phyloP scores from a whole-genome alignment of 2,113 vertebrate species.

The Cygnus buccinator region DNA sequence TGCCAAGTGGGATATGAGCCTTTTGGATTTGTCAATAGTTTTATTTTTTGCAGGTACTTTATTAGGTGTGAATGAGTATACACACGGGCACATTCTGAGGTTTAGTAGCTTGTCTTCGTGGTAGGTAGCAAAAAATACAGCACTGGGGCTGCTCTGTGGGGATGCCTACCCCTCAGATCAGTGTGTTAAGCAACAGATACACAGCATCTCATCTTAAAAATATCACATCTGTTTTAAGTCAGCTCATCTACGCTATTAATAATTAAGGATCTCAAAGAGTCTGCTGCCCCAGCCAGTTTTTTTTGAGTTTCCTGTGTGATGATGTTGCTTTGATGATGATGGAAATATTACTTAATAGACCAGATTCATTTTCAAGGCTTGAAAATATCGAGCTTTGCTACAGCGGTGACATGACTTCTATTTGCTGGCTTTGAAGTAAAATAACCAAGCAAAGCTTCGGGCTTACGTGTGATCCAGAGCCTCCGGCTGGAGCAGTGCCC shows the following conservation, averaged over 20 bases:
- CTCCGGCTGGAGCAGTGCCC: not conserved
- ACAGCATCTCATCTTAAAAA: not conserved
- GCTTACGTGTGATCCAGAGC: not conserved
- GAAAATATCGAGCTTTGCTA: not conserved
- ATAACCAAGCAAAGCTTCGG: not conserved
- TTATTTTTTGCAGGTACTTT: not conserved
- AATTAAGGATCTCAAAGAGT: not conserved
- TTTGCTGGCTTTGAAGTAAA: slow-evolving; percentile 8
- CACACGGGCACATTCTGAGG: rapidly evolving
- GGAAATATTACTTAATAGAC: not conserved
- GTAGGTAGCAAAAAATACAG: rapidly evolving
- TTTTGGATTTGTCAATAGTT: not conserved
- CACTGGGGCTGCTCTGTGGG: rapidly evolving
- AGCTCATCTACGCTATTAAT: not conserved
- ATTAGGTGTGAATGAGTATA: rapidly evolving
- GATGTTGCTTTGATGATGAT: not conserved
- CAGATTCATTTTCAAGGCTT: not conserved
- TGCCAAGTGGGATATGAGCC: not conserved
- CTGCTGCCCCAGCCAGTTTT: not conserved
- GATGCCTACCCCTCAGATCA: rapidly evolving
- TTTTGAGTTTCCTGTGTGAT: not conserved
- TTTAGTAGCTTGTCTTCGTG: rapidly evolving
- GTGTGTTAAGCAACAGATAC: not conserved
- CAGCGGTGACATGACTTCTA: not conserved
- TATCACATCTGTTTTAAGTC: not conserved